These are phyloP conservation scores for Leuciscus waleckii DNA, from an alignment of 2,797 vertebrate species.

Conservation along the genomic window DNA sequence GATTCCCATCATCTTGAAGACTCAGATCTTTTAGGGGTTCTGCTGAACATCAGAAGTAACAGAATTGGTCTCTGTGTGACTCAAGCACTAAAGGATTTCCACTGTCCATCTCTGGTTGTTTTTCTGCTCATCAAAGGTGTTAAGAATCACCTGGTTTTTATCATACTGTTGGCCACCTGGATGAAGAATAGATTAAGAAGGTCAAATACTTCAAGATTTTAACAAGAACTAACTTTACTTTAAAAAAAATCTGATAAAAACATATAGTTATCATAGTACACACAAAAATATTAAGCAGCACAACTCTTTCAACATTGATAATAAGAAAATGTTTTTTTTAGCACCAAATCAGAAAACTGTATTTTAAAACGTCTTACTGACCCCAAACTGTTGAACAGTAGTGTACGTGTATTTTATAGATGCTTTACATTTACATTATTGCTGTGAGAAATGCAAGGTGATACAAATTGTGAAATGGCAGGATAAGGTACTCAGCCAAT, in stretches of 20 bases:
- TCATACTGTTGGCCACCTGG: slow-evolving; percentile 92
- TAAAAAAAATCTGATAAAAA: not conserved
- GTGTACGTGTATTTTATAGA: not conserved
- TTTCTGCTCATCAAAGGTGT: slow-evolving; percentile 80
- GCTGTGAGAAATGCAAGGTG: not conserved
- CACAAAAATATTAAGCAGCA: not conserved
- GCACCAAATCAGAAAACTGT: not conserved
- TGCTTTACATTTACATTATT: not conserved
- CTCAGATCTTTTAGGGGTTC: not conserved
- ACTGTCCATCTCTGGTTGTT: slow-evolving; percentile 87
- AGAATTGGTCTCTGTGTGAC: not conserved
- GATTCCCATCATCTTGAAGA: not conserved
- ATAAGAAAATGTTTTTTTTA: not conserved
- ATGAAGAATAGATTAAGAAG: slow-evolving; percentile 43
- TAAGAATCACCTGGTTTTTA: slow-evolving; percentile 88
- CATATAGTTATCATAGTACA: not conserved
- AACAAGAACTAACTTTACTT: not conserved
- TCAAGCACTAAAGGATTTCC: slow-evolving; percentile 79
- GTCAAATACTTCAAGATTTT: not conserved
- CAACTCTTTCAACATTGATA: not conserved
- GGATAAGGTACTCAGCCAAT: no score
- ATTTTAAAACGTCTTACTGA: not conserved
- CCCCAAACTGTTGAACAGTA: not conserved
- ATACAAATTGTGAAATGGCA: not conserved
- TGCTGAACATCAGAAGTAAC: not conserved